These are phyloP conservation scores for Mesaphorura yosii DNA, from an alignment of 1,140 invertebrate species.

Conservation along the genomic window DNA sequence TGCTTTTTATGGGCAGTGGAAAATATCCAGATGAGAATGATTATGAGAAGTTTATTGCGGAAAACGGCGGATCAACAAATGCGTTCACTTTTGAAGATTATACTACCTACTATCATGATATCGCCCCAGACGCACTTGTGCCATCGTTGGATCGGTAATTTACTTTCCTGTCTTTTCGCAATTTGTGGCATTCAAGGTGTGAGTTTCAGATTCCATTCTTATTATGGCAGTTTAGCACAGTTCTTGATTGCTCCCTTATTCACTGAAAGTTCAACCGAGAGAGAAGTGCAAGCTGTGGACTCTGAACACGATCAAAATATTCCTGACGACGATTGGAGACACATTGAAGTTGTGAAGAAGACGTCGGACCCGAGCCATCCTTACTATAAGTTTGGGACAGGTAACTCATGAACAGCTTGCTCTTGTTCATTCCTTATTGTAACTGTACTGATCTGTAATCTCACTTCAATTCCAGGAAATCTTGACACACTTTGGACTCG, in stretches of 20 bases:
- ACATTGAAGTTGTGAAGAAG: constrained; percentile 73
- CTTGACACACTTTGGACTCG: constrained; percentile 65
- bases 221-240: constrained; percentile 40
- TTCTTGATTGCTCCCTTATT: constrained; percentile 46
- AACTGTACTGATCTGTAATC: too few species aligned
- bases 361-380: constrained; percentile 63
- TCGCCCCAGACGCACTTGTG: constrained; percentile 36
- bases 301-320: constrained; percentile 12
- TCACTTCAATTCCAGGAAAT: constrained; percentile 47
- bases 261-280: not conserved
- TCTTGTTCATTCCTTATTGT: too few species aligned
- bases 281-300: constrained; percentile 13
- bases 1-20: constrained; percentile 87
- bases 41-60: constrained; percentile 33
- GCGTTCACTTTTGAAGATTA: constrained; percentile 44
- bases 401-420: constrained; percentile 37
- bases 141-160: constrained; percentile 35
- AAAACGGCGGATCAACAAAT: constrained; percentile 40
- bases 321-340: constrained; percentile 55
- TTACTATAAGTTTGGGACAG: constrained; percentile 84
- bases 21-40: constrained; percentile 78
- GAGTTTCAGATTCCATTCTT: not conserved
- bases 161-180: not conserved
- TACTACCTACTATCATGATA: constrained; percentile 41
- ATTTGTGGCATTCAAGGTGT: not conserved